phyloP scores from a whole-genome alignment of 1,140 invertebrate genomes.

The Holcopasites calliopsidis region DNA sequence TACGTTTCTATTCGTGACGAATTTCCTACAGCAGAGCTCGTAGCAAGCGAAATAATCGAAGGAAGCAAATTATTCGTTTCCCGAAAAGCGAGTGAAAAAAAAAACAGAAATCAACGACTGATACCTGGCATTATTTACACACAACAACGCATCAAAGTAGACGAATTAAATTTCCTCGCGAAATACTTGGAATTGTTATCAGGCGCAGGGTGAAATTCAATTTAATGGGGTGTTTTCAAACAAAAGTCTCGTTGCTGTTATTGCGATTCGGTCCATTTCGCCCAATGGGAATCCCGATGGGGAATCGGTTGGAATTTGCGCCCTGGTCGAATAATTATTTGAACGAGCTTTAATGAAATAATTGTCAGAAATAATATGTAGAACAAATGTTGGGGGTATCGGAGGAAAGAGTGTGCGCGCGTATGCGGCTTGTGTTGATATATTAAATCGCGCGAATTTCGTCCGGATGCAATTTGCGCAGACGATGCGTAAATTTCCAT shows the following conservation, averaged over 20 bases:
- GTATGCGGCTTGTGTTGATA: background rate
- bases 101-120: too few species aligned
- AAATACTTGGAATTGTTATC: too few species aligned
- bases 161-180: too few species aligned
- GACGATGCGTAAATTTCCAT: background rate
- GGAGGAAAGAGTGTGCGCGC: background rate
- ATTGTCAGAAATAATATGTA: conserved; percentile 42
- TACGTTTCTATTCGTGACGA: too few species aligned
- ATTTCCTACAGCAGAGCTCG: too few species aligned
- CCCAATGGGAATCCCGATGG: background rate
- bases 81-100: too few species aligned
- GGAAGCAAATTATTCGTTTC: too few species aligned
- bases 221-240: conserved; percentile 9
- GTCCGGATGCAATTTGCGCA: background rate
- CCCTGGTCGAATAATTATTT: conserved; percentile 28
- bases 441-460: conserved; percentile 20
- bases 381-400: conserved; percentile 3
- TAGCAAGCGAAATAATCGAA: too few species aligned
- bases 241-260: background rate
- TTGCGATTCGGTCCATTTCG: background rate
- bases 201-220: background rate
- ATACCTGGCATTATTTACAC: too few species aligned
- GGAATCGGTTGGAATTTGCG: conserved; percentile 10
- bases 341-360: conserved; percentile 37
- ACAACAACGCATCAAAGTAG: too few species aligned